A percentile compares a stretch with the other conserved stretches of the same genome.
Conservation (phyloP, 1,140 invertebrate genomes). For the Vanessa atalanta region DNA sequence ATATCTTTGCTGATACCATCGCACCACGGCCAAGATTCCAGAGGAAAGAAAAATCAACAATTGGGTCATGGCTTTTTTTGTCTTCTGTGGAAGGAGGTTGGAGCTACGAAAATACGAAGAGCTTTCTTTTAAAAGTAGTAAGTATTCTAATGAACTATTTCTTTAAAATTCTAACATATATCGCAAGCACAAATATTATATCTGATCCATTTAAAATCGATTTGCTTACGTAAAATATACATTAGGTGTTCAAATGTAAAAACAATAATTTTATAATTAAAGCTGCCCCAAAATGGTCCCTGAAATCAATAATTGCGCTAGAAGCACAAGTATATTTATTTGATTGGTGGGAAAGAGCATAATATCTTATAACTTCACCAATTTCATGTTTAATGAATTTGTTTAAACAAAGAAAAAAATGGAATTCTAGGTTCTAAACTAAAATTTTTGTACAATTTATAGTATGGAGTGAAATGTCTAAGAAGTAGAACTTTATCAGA, state of each 20-base stretch:
- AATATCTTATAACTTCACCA: no score
- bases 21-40: neutral
- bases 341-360: no score
- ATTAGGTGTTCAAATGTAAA: no score
- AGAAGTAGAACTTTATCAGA: neutral
- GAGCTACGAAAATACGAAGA: constrained; percentile 4
- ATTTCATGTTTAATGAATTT: neutral
- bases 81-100: neutral
- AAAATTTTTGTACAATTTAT: neutral
- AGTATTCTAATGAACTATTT: neutral
- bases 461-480: neutral
- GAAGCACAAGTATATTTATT: no score
- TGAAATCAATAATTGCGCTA: no score
- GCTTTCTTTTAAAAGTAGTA: neutral
- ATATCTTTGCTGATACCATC: neutral
- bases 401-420: neutral
- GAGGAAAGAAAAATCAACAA: neutral
- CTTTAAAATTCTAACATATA: neutral
- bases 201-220: no score
- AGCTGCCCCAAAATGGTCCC: no score
- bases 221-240: neutral
- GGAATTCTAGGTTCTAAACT: neutral
- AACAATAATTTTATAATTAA: neutral
- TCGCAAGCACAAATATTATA: no score
- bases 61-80: constrained; percentile 1